phyloP scores from a whole-genome alignment of 2,797 vertebrate genomes.

The Podarcis lilfordi region DNA sequence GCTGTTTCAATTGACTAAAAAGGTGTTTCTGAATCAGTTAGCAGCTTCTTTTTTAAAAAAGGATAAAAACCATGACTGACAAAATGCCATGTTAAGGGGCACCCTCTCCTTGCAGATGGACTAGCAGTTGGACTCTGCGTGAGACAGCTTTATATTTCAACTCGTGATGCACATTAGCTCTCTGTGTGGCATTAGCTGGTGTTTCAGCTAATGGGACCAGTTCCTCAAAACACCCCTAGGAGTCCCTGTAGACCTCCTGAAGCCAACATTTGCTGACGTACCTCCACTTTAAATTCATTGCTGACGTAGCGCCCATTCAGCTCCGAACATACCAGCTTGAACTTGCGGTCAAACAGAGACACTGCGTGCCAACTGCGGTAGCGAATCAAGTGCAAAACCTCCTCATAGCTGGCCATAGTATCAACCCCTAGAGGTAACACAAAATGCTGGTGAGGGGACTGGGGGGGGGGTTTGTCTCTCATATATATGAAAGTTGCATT shows the following conservation, averaged over 20 bases:
- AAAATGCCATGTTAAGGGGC: no score
- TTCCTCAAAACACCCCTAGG: no score
- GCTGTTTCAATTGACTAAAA: not conserved
- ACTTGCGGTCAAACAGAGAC: slow-evolving; percentile 94
- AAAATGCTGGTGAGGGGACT: not conserved
- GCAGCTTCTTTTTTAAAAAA: no score
- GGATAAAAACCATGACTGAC: no score
- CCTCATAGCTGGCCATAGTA: slow-evolving; percentile 95
- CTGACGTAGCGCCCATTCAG: slow-evolving; percentile 97
- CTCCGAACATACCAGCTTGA: slow-evolving; percentile 95
- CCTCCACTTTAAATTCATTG: slow-evolving; percentile 97
- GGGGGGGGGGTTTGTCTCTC: no score
- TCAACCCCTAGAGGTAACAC: slow-evolving; percentile 85
- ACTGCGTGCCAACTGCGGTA: slow-evolving; percentile 95
- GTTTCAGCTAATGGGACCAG: not conserved
- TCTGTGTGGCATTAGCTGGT: not conserved
- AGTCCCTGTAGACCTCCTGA: fast-evolving
- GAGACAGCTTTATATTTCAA: not conserved
- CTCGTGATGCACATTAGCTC: not conserved
- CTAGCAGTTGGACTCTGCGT: not conserved
- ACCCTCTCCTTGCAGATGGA: not conserved
- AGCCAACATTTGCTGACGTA: slow-evolving; percentile 60
- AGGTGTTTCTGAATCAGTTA: not conserved
- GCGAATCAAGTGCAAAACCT: slow-evolving; percentile 89
- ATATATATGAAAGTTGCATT: no score